A percentile compares a stretch with the other conserved stretches of the same genome.
These are phyloP conservation scores for Mola mola DNA, from an alignment of 2,113 vertebrate genomes.

Conservation along the genomic window DNA sequence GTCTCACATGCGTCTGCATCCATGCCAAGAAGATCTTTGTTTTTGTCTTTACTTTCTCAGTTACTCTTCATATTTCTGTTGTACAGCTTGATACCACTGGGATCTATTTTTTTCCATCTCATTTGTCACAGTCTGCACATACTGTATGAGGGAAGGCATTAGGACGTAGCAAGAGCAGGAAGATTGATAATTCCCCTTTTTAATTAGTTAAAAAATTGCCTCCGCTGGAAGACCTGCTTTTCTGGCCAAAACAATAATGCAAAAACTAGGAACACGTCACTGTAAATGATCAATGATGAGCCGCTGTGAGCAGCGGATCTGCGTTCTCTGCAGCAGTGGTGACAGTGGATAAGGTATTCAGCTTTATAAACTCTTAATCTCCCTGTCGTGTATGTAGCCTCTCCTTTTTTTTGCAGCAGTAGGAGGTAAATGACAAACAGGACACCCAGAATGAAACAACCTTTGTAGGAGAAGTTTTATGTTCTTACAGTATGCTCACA, in stretches of 20 bases:
- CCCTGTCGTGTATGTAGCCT: slow-evolving; percentile 7
- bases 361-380: slow-evolving; percentile 42
- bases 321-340: slow-evolving; percentile 32
- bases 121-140: slow-evolving; percentile 49
- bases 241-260: slow-evolving; percentile 37
- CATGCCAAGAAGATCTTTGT: slow-evolving; percentile 15
- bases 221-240: slow-evolving; percentile 23
- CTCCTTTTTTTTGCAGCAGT: slow-evolving; percentile 3
- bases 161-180: slow-evolving; percentile 12
- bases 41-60: background rate
- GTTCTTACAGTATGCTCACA: background rate
- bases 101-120: slow-evolving; percentile 27
- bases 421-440: slow-evolving; percentile 14
- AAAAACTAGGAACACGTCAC: slow-evolving; percentile 45
- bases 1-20: slow-evolving; percentile 6
- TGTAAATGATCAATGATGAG: slow-evolving; percentile 42
- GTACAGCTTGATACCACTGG: slow-evolving; percentile 26
- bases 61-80: background rate
- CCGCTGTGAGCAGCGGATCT: slow-evolving; percentile 40
- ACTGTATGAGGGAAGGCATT: slow-evolving; percentile 30
- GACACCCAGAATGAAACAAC: background rate
- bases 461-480: slow-evolving; percentile 1
- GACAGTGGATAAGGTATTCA: slow-evolving; percentile 44
- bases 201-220: slow-evolving; percentile 57
- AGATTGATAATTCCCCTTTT: slow-evolving; percentile 39